These are phyloP conservation scores for Linepithema humile DNA, from an alignment of 1,140 invertebrate genomes.

Conservation along the genomic window DNA sequence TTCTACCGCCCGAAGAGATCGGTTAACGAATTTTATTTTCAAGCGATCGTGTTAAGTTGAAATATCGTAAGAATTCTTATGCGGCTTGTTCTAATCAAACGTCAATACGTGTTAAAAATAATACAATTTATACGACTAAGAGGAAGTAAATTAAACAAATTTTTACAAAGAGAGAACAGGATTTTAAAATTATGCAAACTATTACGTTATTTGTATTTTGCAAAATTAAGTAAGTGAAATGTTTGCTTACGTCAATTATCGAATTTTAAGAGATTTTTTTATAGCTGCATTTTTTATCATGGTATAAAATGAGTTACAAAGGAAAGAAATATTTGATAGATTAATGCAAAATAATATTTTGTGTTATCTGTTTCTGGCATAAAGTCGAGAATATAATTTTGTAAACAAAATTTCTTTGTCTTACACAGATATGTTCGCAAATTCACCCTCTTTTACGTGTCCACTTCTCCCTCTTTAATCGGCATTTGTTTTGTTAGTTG, in stretches of 20 bases:
- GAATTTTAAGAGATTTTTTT: too few species aligned
- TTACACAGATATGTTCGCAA: neutral
- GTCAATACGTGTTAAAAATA: neutral
- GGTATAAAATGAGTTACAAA: too few species aligned
- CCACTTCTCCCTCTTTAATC: constrained; percentile 3
- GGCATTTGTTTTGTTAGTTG: constrained; percentile 18
- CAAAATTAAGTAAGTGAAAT: neutral
- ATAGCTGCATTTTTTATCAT: too few species aligned
- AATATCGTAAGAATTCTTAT: neutral
- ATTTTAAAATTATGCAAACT: neutral
- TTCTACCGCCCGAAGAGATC: constrained; percentile 5
- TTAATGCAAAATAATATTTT: too few species aligned
- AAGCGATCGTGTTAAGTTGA: neutral
- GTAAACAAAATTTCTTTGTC: neutral
- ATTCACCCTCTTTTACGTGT: neutral
- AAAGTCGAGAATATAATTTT: too few species aligned
- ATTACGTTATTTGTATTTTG: neutral
- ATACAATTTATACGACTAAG: neutral
- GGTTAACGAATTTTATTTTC: constrained; percentile 6
- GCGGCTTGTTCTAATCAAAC: neutral
- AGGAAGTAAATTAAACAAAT: neutral
- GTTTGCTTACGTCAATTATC: neutral
- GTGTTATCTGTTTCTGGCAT: too few species aligned
- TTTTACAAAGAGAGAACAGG: neutral
- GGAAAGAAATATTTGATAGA: too few species aligned